phyloP scores from a whole-genome alignment of 2,797 vertebrate genomes.

The Triplophysa bombifrons region DNA sequence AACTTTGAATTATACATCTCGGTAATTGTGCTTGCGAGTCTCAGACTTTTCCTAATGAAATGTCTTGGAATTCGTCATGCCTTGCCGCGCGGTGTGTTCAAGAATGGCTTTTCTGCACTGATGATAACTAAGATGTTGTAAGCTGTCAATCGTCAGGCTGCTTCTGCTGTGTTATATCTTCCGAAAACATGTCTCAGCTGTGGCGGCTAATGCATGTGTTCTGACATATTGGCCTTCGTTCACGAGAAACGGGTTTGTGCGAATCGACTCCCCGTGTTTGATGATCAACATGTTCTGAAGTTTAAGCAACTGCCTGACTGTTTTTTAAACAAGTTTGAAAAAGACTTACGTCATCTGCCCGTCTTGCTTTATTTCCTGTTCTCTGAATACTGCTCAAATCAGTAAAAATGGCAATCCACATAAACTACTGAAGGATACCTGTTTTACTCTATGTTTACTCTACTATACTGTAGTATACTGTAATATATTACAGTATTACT shows the following conservation, averaged over 20 bases:
- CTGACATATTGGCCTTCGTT: background rate
- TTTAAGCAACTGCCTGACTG: background rate
- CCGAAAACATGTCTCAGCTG: background rate
- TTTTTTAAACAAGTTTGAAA: background rate
- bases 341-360: background rate
- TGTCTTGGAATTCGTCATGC: background rate
- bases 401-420: background rate
- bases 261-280: background rate
- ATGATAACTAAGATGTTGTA: background rate
- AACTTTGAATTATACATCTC: constrained; percentile 29
- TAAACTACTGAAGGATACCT: too few species aligned
- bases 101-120: constrained; percentile 11
- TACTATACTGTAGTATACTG: too few species aligned
- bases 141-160: background rate
- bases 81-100: background rate
- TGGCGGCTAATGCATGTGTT: background rate
- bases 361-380: background rate
- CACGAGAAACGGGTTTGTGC: background rate
- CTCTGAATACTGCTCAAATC: background rate
- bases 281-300: background rate
- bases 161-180: background rate
- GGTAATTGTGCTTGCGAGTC: background rate
- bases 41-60: constrained; percentile 9
- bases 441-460: too few species aligned
- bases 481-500: too few species aligned